A percentile compares a stretch with the other conserved stretches of the same genome.
Conservation (phyloP, 2,888 invertebrate species). For the Enchytraeus crypticus region DNA sequence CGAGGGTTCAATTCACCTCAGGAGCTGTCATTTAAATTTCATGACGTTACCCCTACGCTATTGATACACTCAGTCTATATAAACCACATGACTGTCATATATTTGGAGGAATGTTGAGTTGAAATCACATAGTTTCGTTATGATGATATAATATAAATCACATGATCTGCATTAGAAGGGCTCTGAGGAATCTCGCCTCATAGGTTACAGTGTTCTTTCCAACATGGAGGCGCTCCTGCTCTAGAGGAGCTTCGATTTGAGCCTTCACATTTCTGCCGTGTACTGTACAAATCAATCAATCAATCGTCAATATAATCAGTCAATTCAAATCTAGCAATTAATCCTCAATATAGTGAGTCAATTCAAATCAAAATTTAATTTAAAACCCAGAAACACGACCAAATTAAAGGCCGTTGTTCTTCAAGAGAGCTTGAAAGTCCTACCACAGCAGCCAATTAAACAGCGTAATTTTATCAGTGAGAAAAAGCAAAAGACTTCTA, state of each 20-base stretch:
- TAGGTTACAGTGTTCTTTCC: conserved; percentile 84
- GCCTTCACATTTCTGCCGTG: conserved; percentile 77
- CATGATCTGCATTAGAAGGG: conserved; percentile 59
- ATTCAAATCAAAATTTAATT: neutral
- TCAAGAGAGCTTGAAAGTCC: neutral
- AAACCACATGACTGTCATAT: too few species aligned
- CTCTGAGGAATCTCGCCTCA: conserved; percentile 74
- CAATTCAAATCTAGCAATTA: neutral
- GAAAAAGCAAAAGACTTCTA: too few species aligned
- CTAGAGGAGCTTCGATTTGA: conserved; percentile 57
- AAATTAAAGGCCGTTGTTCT: neutral
- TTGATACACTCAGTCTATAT: too few species aligned
- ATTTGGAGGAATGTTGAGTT: too few species aligned
- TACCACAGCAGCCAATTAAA: neutral
- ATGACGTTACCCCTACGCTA: too few species aligned
- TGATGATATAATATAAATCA: too few species aligned
- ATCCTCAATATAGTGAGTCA: neutral
- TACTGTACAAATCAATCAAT: conserved; percentile 52
- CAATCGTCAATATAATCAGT: neutral
- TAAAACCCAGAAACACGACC: too few species aligned
- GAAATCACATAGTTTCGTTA: too few species aligned
- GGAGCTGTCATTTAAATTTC: too few species aligned
- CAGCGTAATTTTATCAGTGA: neutral
- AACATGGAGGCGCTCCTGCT: conserved; percentile 57
- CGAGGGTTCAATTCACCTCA: too few species aligned